phyloP scores from a whole-genome alignment of 2,113 vertebrate species.

The Indicator maculatus region DNA sequence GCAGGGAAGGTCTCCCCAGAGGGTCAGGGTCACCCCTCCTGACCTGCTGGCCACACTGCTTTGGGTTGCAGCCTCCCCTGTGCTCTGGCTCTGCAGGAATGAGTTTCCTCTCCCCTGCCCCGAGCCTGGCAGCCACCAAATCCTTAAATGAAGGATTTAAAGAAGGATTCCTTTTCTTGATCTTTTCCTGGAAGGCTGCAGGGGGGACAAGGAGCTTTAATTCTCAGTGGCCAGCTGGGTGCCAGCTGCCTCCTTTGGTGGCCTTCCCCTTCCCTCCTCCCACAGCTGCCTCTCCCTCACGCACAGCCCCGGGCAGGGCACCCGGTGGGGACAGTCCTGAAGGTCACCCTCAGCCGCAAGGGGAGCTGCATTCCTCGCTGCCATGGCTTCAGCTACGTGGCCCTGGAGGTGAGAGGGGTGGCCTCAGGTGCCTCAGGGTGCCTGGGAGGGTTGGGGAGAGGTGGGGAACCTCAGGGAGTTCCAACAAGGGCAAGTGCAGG shows the following conservation, averaged over 20 bases:
- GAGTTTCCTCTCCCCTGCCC: not conserved
- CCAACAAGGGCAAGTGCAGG: too few species aligned
- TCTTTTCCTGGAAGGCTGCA: constrained; percentile 51
- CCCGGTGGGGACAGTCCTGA: constrained; percentile 2
- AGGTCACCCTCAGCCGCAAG: constrained; percentile 51
- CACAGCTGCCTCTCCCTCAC: not conserved
- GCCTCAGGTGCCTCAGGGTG: too few species aligned
- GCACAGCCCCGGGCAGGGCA: not conserved
- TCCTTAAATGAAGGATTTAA: constrained; percentile 54
- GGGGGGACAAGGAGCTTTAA: constrained; percentile 51
- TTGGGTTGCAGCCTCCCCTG: not conserved
- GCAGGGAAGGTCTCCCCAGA: too few species aligned
- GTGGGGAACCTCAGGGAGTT: too few species aligned
- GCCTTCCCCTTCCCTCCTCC: not conserved
- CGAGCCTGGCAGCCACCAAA: not conserved
- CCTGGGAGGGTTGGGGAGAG: not conserved
- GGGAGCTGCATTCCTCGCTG: constrained; percentile 59
- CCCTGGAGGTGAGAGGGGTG: constrained; percentile 61
- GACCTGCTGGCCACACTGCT: too few species aligned
- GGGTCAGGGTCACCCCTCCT: too few species aligned
- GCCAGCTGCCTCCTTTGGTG: not conserved
- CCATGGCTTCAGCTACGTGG: constrained; percentile 42
- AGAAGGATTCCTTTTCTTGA: constrained; percentile 65
- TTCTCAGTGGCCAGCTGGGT: too few species aligned
- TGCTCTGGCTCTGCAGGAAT: not conserved